A percentile compares a stretch with the other conserved stretches of the same genome.
Evolutionary conservation across 2,797 vertebrate genomes (phyloP).

Genomic region (Phrynocephalus guinanensis): DNA sequence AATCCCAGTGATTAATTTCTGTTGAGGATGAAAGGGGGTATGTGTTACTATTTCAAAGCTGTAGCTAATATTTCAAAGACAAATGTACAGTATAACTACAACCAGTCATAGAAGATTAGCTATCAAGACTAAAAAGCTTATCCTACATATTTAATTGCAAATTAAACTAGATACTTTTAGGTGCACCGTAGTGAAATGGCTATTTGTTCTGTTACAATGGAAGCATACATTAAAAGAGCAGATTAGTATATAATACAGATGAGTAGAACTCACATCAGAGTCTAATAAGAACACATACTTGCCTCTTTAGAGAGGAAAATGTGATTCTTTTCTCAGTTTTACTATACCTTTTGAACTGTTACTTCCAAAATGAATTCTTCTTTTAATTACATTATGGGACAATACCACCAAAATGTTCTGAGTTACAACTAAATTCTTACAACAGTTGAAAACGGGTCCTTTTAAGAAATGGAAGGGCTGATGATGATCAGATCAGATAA

Average conservation of each 20-base stretch:
- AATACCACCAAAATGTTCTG: conserved; percentile 8
- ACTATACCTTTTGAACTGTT: neutral
- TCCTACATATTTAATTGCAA: conserved; percentile 26
- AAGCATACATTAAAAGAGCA: conserved; percentile 34
- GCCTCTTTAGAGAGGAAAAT: conserved; percentile 18
- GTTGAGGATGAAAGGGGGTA: neutral
- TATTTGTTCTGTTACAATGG: conserved; percentile 25
- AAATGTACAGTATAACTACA: neutral
- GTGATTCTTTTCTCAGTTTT: conserved; percentile 26
- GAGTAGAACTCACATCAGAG: conserved; percentile 10
- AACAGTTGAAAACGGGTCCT: neutral
- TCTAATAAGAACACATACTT: neutral
- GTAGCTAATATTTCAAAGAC: neutral
- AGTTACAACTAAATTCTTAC: conserved; percentile 15
- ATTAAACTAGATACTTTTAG: conserved; percentile 10
- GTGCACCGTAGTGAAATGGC: neutral
- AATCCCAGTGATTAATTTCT: neutral
- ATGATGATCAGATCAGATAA: neutral
- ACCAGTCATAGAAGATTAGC: neutral
- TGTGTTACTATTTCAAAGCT: conserved; percentile 2
- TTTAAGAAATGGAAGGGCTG: neutral
- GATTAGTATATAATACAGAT: conserved; percentile 30
- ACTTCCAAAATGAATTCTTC: neutral
- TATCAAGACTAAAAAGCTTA: neutral
- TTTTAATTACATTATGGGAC: conserved; percentile 18